Evolutionary conservation across 1,140 invertebrate species (phyloP).

Genomic region (Tetramorium alpestre): DNA sequence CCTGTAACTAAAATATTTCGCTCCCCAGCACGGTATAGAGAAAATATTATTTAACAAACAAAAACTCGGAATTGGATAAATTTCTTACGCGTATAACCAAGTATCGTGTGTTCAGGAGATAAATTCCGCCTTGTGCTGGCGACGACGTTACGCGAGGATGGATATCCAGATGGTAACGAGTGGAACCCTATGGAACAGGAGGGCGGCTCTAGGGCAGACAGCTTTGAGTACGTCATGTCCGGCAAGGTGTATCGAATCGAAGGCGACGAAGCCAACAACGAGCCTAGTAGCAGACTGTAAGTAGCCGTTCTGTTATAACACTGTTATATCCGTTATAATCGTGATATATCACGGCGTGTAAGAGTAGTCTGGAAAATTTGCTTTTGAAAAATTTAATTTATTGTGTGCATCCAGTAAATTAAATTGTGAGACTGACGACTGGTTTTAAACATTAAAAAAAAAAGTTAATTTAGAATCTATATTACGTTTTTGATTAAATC

Average conservation of each 20-base stretch:
- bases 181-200: slow-evolving; percentile 94
- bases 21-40: neutral
- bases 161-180: slow-evolving; percentile 97
- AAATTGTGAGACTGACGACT: neutral
- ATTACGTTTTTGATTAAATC: neutral
- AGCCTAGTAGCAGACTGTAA: slow-evolving; percentile 94
- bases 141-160: slow-evolving; percentile 97
- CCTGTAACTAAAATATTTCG: neutral
- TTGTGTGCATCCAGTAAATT: neutral
- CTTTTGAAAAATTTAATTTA: neutral
- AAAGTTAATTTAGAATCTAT: neutral
- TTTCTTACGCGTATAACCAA: neutral
- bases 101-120: slow-evolving; percentile 87
- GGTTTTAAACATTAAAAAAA: neutral
- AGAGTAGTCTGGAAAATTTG: neutral
- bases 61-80: neutral
- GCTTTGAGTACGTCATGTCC: slow-evolving; percentile 99
- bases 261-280: slow-evolving; percentile 96
- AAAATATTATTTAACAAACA: neutral
- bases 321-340: too few relatives aligned
- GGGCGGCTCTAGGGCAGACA: slow-evolving; percentile 95
- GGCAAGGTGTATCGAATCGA: slow-evolving; percentile 99
- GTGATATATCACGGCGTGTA: too few relatives aligned
- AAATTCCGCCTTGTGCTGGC: slow-evolving; percentile 98
- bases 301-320: slow-evolving; percentile 78